Conservation (phyloP, 1,140 invertebrate species). For the Temnothorax curvispinosus region DNA sequence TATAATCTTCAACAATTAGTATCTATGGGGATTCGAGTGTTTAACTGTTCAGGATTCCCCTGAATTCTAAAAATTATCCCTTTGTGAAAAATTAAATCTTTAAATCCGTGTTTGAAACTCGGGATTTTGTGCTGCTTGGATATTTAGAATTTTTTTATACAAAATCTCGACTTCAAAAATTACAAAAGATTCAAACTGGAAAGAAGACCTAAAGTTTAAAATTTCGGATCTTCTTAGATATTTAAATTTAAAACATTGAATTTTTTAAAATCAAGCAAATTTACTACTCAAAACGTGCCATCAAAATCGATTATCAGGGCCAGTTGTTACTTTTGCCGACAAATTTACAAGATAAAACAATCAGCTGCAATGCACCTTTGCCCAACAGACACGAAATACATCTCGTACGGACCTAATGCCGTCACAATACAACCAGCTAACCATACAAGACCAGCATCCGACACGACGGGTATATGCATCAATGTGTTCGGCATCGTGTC, state of each 20-base stretch:
- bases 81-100: too few species aligned
- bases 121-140: background rate
- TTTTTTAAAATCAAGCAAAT: background rate
- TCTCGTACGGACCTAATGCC: background rate
- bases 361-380: background rate
- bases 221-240: background rate
- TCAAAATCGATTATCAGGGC: background rate
- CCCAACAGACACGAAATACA: conserved; percentile 17
- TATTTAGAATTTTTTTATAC: background rate
- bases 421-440: background rate
- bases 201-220: background rate
- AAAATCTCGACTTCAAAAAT: background rate
- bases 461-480: conserved; percentile 51
- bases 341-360: conserved; percentile 1
- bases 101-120: too few species aligned
- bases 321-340: background rate
- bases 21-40: background rate
- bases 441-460: conserved; percentile 27
- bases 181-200: background rate
- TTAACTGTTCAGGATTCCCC: background rate
- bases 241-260: background rate
- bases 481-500: conserved; percentile 53
- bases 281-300: background rate
- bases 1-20: background rate
- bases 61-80: too few species aligned